phyloP scores from a whole-genome alignment of 35 echinoderm and acorn worm species.

The Patiria miniata region DNA sequence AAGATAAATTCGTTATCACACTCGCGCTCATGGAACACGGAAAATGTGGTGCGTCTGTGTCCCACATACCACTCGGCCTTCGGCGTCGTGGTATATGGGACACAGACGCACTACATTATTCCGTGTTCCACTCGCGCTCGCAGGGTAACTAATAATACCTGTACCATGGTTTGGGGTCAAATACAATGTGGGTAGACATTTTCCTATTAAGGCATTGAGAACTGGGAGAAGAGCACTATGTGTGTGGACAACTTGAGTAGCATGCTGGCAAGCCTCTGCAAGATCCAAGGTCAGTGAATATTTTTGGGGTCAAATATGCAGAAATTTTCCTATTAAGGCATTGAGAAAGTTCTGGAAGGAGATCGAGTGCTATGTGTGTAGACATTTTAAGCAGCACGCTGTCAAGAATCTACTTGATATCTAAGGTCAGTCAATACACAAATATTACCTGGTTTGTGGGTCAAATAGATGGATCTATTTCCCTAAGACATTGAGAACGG shows the following conservation, averaged over 20 bases:
- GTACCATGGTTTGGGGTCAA: no score
- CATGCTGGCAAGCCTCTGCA: conserved; percentile 48
- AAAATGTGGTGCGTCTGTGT: no score
- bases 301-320: neutral
- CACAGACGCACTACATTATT: no score
- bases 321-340: neutral
- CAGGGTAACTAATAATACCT: no score
- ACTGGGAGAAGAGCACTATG: conserved; percentile 25
- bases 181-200: no score
- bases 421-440: conserved; percentile 36
- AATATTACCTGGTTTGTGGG: neutral
- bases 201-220: no score
- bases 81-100: no score
- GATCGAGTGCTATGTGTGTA: conserved; percentile 35
- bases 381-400: conserved; percentile 60
- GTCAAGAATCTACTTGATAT: conserved; percentile 22
- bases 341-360: conserved; percentile 25
- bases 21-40: no score
- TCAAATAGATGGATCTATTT: neutral
- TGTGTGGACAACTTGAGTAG: conserved; percentile 58
- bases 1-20: no score
- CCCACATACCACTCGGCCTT: no score
- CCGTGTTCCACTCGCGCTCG: no score
- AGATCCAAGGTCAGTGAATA: conserved; percentile 36
- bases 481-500: conserved; percentile 14